Percentiles rank a stretch among this genome's conserved stretches.
Conservation (phyloP, 2,888 invertebrate genomes). For the Acrobasis suavella region DNA sequence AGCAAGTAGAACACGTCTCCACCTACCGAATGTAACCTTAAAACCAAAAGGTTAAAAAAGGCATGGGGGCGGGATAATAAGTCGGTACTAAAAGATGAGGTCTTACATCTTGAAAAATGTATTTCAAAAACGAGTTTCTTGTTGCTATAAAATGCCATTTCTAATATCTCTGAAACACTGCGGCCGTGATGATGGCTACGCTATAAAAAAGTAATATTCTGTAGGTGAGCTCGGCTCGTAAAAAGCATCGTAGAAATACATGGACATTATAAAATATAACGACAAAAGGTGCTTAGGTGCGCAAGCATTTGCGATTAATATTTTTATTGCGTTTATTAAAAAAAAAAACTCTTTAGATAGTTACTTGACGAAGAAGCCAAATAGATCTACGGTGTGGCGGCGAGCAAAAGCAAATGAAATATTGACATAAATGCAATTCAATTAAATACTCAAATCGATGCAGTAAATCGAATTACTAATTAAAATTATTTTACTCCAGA, state of each 20-base stretch:
- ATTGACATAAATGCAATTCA: too few species aligned
- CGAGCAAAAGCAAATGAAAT: too few species aligned
- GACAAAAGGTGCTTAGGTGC: conserved; percentile 30
- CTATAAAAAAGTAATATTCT: conserved; percentile 60
- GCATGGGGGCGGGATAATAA: too few species aligned
- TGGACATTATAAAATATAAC: conserved; percentile 43
- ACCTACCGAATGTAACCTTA: too few species aligned
- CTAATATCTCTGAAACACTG: conserved; percentile 53
- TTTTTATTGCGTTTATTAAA: conserved; percentile 15
- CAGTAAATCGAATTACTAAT: too few species aligned
- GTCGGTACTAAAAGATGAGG: too few species aligned
- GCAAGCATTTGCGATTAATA: conserved; percentile 27
- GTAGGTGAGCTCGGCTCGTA: conserved; percentile 53
- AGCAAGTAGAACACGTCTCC: too few species aligned
- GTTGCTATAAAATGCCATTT: conserved; percentile 45
- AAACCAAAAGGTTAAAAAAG: too few species aligned
- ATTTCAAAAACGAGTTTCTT: conserved; percentile 23
- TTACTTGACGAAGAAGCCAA: too few species aligned
- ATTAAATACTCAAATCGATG: too few species aligned
- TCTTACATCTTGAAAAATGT: not conserved
- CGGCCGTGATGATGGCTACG: conserved; percentile 51
- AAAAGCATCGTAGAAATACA: conserved; percentile 49
- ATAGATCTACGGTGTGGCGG: too few species aligned
- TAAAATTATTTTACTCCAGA: too few species aligned
- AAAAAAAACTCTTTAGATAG: not conserved